phyloP scores from a whole-genome alignment of 2,888 invertebrate genomes.

The Portevinia maculata region DNA sequence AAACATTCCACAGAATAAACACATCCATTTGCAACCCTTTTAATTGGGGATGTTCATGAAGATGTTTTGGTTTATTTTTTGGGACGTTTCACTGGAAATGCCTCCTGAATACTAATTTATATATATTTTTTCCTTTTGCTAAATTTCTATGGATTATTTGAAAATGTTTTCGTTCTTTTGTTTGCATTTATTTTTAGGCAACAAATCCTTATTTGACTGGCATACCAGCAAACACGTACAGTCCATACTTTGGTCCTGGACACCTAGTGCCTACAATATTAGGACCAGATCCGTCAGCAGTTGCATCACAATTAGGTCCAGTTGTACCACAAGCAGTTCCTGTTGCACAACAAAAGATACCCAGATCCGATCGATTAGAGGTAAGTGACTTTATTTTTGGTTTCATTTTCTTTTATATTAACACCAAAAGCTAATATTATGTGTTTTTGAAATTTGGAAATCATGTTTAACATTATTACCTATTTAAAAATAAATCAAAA shows the following conservation, averaged over 20 bases:
- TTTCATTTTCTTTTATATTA: constrained; percentile 43
- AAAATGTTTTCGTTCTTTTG: constrained; percentile 23
- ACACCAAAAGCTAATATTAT: constrained; percentile 38
- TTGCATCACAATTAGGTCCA: constrained; percentile 90
- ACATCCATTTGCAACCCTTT: constrained; percentile 39
- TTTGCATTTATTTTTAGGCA: constrained; percentile 84
- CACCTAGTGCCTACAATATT: constrained; percentile 95
- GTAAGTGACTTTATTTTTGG: constrained; percentile 85
- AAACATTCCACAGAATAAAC: constrained; percentile 30
- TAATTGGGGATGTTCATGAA: constrained; percentile 32
- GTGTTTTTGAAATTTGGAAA: constrained; percentile 52
- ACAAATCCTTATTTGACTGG: constrained; percentile 96
- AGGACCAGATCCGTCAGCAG: constrained; percentile 92
- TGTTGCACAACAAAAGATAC: constrained; percentile 96
- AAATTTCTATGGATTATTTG: constrained; percentile 6
- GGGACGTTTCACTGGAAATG: background rate
- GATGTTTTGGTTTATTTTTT: background rate
- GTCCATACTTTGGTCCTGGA: constrained; percentile 94
- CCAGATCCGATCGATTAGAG: constrained; percentile 97
- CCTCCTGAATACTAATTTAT: constrained; percentile 36
- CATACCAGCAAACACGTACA: constrained; percentile 95
- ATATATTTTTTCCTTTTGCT: constrained; percentile 5
- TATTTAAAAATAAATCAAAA: constrained; percentile 15
- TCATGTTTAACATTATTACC: constrained; percentile 15
- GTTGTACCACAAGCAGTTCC: constrained; percentile 93